Percentiles rank a stretch among this genome's conserved stretches.
Conservation (phyloP, 2,797 vertebrate species). For the Crocodylus rhombifer region DNA sequence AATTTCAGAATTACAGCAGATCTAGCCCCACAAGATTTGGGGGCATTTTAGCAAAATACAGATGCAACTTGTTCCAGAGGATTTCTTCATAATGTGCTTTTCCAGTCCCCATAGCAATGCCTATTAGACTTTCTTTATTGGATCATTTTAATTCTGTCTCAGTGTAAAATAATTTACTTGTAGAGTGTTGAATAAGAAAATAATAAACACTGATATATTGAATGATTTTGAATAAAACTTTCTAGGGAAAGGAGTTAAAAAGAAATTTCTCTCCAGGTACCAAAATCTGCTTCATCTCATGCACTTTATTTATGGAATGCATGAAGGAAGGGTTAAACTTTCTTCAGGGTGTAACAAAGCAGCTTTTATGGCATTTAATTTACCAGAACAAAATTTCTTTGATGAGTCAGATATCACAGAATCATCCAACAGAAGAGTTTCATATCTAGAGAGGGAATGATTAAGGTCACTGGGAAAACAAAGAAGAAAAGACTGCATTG, state of each 20-base stretch:
- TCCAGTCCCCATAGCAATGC: background rate
- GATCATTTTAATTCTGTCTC: background rate
- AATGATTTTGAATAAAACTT: rapidly evolving
- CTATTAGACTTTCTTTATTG: background rate
- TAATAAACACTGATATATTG: background rate
- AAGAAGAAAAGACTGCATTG: slow-evolving; percentile 46
- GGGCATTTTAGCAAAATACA: background rate
- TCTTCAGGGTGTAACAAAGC: background rate
- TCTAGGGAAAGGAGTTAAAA: slow-evolving; percentile 2
- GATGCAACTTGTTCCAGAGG: background rate
- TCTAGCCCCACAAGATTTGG: background rate
- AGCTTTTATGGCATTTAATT: slow-evolving; percentile 13
- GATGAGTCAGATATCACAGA: slow-evolving; percentile 7
- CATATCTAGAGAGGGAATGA: slow-evolving; percentile 8
- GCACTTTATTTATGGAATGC: background rate
- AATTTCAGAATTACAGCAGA: background rate
- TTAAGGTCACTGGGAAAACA: slow-evolving; percentile 54
- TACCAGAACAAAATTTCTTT: slow-evolving; percentile 9
- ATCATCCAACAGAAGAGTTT: slow-evolving; percentile 20
- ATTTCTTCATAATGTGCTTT: slow-evolving; percentile 1
- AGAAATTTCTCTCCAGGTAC: rapidly evolving
- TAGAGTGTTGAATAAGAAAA: background rate
- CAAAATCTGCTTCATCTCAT: background rate
- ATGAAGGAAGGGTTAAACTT: slow-evolving; percentile 18
- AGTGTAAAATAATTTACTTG: background rate